phyloP scores from a whole-genome alignment of 2,797 vertebrate species.

The Malurus splendens region DNA sequence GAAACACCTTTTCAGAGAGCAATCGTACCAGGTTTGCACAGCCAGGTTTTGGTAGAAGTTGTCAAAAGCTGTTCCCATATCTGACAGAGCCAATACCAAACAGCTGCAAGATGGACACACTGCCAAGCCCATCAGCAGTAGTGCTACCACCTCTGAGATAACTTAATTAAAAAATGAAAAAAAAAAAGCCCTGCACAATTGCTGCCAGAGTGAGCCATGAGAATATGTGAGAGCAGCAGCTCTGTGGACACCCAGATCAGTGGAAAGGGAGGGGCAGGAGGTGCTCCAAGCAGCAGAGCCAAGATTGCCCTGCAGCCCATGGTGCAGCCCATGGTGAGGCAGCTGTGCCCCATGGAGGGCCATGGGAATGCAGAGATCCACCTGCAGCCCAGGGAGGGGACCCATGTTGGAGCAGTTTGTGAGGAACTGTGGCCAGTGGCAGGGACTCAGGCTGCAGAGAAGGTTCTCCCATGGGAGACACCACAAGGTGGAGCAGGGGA shows the following conservation, averaged over 20 bases:
- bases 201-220: neutral
- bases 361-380: neutral
- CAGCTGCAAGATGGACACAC: fast-evolving
- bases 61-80: neutral
- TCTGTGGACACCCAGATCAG: fast-evolving
- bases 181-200: fast-evolving
- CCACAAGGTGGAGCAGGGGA: neutral
- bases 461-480: neutral
- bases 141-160: neutral
- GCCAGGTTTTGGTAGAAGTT: neutral
- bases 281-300: fast-evolving
- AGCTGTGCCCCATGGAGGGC: neutral
- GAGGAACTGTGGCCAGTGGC: neutral
- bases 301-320: fast-evolving
- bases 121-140: neutral
- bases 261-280: fast-evolving
- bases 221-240: neutral
- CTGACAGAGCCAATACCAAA: neutral
- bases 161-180: neutral
- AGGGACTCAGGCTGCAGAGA: neutral
- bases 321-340: neutral
- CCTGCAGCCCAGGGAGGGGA: neutral
- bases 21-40: neutral
- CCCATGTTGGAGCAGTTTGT: fast-evolving
- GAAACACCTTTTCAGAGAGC: neutral